Conservation (phyloP, 2,888 invertebrate species). For the Leptinotarsa tumamoca region DNA sequence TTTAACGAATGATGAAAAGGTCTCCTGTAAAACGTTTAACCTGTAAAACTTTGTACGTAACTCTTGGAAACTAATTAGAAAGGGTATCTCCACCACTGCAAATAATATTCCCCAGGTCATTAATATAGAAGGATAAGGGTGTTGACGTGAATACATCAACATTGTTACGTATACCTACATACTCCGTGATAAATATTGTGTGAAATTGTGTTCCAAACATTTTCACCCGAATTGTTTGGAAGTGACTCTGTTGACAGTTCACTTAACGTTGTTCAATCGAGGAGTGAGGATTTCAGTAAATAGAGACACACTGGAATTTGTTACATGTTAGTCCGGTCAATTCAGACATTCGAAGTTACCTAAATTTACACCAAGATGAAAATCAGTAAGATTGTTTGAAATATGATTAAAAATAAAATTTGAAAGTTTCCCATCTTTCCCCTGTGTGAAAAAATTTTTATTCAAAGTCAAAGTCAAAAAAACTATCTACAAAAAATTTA, state of each 20-base stretch:
- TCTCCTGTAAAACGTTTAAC: not conserved
- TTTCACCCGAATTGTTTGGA: not conserved
- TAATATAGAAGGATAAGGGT: slow-evolving; percentile 12
- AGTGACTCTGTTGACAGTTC: not conserved
- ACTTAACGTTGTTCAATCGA: not conserved
- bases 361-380: too few species aligned
- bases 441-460: too few species aligned
- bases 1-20: not conserved
- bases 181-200: slow-evolving; percentile 1
- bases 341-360: too few species aligned
- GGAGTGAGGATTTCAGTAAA: not conserved
- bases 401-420: too few species aligned
- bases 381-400: too few species aligned
- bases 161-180: slow-evolving; percentile 1
- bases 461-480: too few species aligned
- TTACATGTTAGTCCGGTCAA: too few species aligned
- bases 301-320: not conserved
- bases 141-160: slow-evolving; percentile 8
- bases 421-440: too few species aligned
- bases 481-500: too few species aligned
- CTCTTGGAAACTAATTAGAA: not conserved
- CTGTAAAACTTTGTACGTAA: not conserved
- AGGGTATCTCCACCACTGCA: not conserved
- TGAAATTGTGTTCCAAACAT: not conserved
- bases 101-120: slow-evolving; percentile 9